Evolutionary conservation across 2,888 invertebrate genomes (phyloP), one percentile per base, ranked within the genome.

Genomic region (Pherbina coryleti): DNA sequence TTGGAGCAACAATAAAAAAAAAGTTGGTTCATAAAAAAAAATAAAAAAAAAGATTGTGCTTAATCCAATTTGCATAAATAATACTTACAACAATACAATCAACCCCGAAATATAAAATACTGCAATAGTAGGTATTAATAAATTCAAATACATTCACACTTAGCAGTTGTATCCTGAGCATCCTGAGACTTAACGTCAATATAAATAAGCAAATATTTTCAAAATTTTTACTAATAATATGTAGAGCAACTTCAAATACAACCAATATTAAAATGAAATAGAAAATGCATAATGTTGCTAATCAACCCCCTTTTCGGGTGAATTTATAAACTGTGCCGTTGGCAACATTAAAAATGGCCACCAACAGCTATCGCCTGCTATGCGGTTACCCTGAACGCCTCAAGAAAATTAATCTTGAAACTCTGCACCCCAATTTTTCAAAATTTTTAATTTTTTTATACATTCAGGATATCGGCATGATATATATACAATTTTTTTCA

Each of bases 381-480:
- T 57, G 22, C 66, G 87, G 88, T 88, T 87, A 88, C 87, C 81
- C 81, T 83, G 82, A n/a, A 79, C 75, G 79, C 75, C 79, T 77
- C 75, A 75, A 75, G 79, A 73, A 79, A 79, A 77, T 78, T 75
- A 69, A 79, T 73, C 31, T 37, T 28, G 14, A 49, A 60, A 60
- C 60, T 60, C 5, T 28, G 60, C 60, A 60, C 60, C 60, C 60
- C 28, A 28, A 28, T 60, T 60, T 55, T 55, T 8, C 11, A 4
- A 9, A 9, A 17, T 44, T 11, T 44, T 44, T 44, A 11, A 44
- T 44, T 44, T 44, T 44, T 44, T 44, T 44, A 31, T 44, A 60
- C 28, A 8, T 60, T 7, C 1, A 11, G 25, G 22, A 22, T 60
- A 25, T 17, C 25, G 4, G 28, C 60, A 25, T 17, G 17, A 28